phyloP scores from a whole-genome alignment of 2,888 invertebrate species.

The Agonopterix arenella region DNA sequence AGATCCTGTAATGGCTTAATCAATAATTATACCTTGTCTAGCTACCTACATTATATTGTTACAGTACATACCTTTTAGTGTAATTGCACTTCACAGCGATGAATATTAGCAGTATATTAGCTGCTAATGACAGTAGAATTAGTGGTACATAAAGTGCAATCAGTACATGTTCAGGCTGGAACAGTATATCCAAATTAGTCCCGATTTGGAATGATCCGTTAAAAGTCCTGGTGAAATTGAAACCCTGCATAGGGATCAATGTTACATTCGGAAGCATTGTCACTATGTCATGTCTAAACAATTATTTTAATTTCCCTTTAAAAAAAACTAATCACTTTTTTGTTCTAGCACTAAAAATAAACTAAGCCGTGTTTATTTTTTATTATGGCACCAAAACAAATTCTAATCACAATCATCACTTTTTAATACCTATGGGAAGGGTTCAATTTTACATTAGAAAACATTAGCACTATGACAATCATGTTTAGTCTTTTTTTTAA shows the following conservation, averaged over 20 bases:
- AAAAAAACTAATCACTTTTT: neutral
- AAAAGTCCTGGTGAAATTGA: conserved; percentile 22
- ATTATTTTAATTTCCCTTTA: neutral
- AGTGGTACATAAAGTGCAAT: conserved; percentile 80
- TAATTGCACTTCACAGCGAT: conserved; percentile 82
- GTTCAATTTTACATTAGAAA: too few relatives aligned
- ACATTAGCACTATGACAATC: too few relatives aligned
- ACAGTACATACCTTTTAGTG: conserved; percentile 78
- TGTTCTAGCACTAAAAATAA: neutral
- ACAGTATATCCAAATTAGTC: conserved; percentile 53
- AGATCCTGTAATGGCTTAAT: too few relatives aligned
- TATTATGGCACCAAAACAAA: neutral
- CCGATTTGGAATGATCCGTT: conserved; percentile 41
- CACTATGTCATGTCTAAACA: conserved; percentile 11
- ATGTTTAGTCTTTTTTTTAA: too few relatives aligned
- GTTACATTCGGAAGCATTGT: conserved; percentile 25
- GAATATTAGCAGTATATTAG: conserved; percentile 81
- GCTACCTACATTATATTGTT: too few relatives aligned
- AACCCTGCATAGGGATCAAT: conserved; percentile 14
- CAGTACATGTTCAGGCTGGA: conserved; percentile 65
- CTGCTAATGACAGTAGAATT: conserved; percentile 77
- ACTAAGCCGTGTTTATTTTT: neutral
- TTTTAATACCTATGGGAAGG: neutral
- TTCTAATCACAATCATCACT: neutral
- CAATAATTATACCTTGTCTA: too few relatives aligned